Percentiles rank a stretch among this genome's conserved stretches.
Evolutionary conservation across 2,113 vertebrate genomes (phyloP).

Genomic region (Sakesphorus luctuosus): DNA sequence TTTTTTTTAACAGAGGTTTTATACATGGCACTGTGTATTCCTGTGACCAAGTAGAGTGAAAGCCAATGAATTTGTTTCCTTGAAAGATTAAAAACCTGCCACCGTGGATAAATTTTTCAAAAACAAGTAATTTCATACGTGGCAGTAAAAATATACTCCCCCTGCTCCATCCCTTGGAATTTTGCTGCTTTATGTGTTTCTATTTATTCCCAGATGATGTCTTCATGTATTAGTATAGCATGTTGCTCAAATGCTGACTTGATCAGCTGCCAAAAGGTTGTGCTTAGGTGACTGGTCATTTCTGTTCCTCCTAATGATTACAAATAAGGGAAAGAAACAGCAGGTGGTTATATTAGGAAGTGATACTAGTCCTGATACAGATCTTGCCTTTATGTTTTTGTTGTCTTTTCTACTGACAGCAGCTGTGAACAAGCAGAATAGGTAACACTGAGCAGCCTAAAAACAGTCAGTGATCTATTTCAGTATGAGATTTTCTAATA

Average conservation of each 20-base stretch:
- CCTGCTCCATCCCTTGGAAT: not conserved
- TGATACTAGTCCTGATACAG: accelerated
- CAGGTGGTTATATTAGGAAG: not conserved
- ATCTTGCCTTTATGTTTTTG: not conserved
- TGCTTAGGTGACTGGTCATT: not conserved
- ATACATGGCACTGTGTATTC: not conserved
- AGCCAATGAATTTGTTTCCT: not conserved
- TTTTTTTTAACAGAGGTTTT: not conserved
- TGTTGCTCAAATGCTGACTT: not conserved
- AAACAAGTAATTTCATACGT: not conserved
- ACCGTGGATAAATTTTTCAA: not conserved
- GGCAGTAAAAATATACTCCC: not conserved
- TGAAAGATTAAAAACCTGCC: not conserved
- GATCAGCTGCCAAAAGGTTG: not conserved
- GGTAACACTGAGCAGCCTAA: not conserved
- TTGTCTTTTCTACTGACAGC: not conserved
- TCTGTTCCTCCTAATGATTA: not conserved
- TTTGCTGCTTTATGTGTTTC: not conserved
- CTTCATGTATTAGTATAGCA: not conserved
- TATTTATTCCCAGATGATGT: not conserved
- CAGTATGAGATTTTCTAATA: not conserved
- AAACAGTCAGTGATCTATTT: not conserved
- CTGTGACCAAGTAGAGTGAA: not conserved
- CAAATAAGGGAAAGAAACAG: not conserved
- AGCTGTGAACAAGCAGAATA: not conserved